Evolutionary conservation across 2,888 invertebrate genomes (phyloP), one percentile per base, ranked within the genome.

Genomic region (Drosophila pseudotalamancana): DNA sequence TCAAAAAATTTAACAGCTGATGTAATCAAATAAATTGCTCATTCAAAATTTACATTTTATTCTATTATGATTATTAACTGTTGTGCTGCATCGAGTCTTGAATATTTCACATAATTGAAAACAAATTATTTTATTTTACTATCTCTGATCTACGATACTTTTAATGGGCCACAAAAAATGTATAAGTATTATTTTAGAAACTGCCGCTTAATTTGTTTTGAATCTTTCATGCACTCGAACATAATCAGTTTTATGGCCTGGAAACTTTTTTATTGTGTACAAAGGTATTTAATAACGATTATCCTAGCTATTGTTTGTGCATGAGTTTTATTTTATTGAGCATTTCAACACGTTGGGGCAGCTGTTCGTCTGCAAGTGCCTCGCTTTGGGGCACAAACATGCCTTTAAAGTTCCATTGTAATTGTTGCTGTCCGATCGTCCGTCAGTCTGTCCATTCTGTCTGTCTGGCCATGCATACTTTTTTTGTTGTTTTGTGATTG

Each of bases 401-500:
- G 50, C 16, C 31, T 27, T 42, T 37, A 31, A 60, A 74, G 62
- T 42, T 57, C 37, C 46, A 42, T 37, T 59, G 70, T 57, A 71
- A 71, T 70, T 65, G 65, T 57, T 61, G 31, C 32, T 37, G 27
- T 48, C 25, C 25, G 19, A 8, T 21, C 31, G 32, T 29, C 11
- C 14, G 21, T 48, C 48, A 14, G 23, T 42, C 27, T 56, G 43
- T n/a, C n/a, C n/a, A n/a, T n/a, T n/a, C n/a, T n/a, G 35, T 37
- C 29, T 48, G 49, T 46, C 54, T 35, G 56, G 31, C 57, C 51
- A 57, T 34, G 40, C 49, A 56, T 29, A 49, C 35, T 43, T 31
- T 31, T 43, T n/a, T 50, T 50, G 14, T 51, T 39, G 54, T 49
- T 72, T 67, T 65, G 66, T 59, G 66, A 87, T 83, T 84, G 84